phyloP scores from a whole-genome alignment of 2,113 vertebrate genomes.

The Blennius ocellaris region DNA sequence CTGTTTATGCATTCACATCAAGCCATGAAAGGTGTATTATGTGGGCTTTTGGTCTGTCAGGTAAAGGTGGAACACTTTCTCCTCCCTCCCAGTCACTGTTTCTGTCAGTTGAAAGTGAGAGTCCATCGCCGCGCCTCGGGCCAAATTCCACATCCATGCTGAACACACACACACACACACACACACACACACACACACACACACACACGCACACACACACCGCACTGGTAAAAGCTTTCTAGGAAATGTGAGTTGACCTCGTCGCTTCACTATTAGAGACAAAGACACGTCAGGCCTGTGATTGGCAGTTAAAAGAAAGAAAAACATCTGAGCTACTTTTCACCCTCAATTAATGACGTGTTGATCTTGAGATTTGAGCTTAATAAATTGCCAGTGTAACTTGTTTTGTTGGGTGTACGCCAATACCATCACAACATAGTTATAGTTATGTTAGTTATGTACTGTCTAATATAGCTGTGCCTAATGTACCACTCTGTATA shows the following conservation, averaged over 20 bases:
- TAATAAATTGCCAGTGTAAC: no score
- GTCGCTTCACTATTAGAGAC: slow-evolving; percentile 15
- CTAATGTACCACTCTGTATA: no score
- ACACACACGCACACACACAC: slow-evolving; percentile 34
- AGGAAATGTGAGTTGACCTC: slow-evolving; percentile 65
- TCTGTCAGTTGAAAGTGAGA: slow-evolving; percentile 28
- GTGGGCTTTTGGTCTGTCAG: slow-evolving; percentile 57
- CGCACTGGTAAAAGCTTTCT: slow-evolving; percentile 60
- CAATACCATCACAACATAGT: no score
- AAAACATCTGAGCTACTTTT: no score
- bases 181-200: slow-evolving; percentile 28
- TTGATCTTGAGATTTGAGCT: no score
- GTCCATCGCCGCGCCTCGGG: slow-evolving; percentile 56
- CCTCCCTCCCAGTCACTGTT: slow-evolving; percentile 31
- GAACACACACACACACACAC: slow-evolving; percentile 6
- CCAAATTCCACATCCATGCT: slow-evolving; percentile 55
- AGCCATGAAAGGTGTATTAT: slow-evolving; percentile 57
- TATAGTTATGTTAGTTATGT: no score
- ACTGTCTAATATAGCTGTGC: no score
- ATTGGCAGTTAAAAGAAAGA: neutral
- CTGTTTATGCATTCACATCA: slow-evolving; percentile 66
- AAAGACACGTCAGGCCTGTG: neutral
- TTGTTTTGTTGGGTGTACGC: no score
- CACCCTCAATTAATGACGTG: no score
- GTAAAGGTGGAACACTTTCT: slow-evolving; percentile 50